These are phyloP conservation scores for Fregetta grallaria DNA, from an alignment of 2,113 vertebrate genomes.

Conservation along the genomic window DNA sequence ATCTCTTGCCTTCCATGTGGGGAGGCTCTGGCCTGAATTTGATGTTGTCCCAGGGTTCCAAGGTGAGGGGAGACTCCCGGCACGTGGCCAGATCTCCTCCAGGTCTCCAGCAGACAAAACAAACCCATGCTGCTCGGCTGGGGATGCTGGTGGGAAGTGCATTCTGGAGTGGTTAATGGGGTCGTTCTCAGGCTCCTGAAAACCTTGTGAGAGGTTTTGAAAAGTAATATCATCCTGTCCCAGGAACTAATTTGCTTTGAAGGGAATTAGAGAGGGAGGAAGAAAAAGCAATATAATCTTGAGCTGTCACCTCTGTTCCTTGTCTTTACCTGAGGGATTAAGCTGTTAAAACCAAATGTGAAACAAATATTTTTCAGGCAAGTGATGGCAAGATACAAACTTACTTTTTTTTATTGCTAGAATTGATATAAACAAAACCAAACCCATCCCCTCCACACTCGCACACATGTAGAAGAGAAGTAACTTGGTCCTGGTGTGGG, in stretches of 20 bases:
- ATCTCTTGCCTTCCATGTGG: not conserved
- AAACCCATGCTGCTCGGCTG: not conserved
- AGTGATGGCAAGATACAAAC: not conserved
- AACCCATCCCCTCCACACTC: not conserved
- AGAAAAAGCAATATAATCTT: not conserved
- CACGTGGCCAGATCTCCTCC: not conserved
- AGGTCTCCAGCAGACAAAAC: not conserved
- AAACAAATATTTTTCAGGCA: not conserved
- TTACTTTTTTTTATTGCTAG: not conserved
- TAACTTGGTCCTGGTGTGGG: not conserved
- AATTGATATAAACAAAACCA: not conserved
- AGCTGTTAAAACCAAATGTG: not conserved
- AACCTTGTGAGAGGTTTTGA: not conserved
- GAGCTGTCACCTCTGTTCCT: not conserved
- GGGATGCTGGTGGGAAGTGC: not conserved
- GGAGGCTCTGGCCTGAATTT: not conserved
- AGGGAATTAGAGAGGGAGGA: not conserved
- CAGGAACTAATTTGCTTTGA: not conserved
- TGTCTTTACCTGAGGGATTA: not conserved
- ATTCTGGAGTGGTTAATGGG: not conserved
- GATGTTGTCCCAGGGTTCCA: not conserved
- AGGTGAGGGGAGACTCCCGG: not conserved
- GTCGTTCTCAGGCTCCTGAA: not conserved
- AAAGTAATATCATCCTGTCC: not conserved
- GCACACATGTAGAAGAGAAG: not conserved